Evolutionary conservation across 2,797 vertebrate species (phyloP).

Genomic region (Coregonus ussuriensis): DNA sequence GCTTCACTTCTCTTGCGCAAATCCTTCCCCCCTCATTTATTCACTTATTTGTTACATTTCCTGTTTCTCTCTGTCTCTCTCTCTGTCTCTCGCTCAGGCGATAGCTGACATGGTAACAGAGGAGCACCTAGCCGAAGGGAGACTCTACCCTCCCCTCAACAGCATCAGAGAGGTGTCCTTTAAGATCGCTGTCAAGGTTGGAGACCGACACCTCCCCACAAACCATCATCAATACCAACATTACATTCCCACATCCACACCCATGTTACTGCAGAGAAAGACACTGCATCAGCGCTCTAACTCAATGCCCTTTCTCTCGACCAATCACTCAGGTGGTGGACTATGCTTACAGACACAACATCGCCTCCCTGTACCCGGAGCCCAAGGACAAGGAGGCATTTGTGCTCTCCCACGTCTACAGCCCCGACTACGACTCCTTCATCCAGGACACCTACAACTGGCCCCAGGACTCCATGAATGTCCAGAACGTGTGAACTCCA

Average conservation of each 20-base stretch:
- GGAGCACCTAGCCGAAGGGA: constrained; percentile 89
- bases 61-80: constrained; percentile 22
- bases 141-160: constrained; percentile 91
- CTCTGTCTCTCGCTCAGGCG: constrained; percentile 70
- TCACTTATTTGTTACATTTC: not conserved
- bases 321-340: constrained; percentile 81
- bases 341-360: constrained; percentile 87
- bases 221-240: not conserved
- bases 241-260: not conserved
- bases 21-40: not conserved
- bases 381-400: constrained; percentile 97
- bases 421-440: constrained; percentile 92
- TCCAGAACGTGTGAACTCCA: constrained; percentile 81
- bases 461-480: constrained; percentile 86
- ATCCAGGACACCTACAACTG: constrained; percentile 87
- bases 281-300: no score
- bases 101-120: constrained; percentile 92
- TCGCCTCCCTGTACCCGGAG: constrained; percentile 91
- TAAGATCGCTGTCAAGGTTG: constrained; percentile 94
- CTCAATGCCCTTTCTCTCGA: not conserved
- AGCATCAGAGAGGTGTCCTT: constrained; percentile 94
- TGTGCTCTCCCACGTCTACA: constrained; percentile 88
- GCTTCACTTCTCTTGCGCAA: not conserved
- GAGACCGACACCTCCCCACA: constrained; percentile 17
- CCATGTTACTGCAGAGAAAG: not conserved